Percentiles rank a stretch among this genome's conserved stretches.
phyloP scores from a whole-genome alignment of 2,113 vertebrate genomes.

The Ariopsis seemanni region DNA sequence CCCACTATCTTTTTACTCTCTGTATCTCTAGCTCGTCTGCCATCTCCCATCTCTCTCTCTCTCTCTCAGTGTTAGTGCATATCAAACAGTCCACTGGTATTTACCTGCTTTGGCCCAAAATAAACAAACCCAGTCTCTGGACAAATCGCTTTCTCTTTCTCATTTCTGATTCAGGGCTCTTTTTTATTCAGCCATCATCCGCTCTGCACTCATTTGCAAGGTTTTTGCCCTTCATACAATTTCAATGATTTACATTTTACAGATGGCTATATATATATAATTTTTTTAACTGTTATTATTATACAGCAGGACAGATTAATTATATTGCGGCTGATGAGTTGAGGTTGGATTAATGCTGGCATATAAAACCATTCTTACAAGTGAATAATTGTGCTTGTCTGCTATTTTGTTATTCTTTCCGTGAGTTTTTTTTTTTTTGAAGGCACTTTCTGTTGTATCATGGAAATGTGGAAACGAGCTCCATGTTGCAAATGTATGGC shows the following conservation, averaged over 20 bases:
- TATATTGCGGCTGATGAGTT: not conserved
- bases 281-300: not conserved
- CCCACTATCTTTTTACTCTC: constrained; percentile 17
- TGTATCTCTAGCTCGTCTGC: constrained; percentile 2
- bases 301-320: not conserved
- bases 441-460: not conserved
- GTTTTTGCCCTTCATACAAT: not conserved
- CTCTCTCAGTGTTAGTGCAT: constrained; percentile 35
- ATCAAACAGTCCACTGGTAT: constrained; percentile 55
- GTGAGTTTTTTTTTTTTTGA: not conserved
- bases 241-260: not conserved
- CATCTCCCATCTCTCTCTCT: constrained; percentile 7
- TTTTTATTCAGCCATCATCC: constrained; percentile 10
- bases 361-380: not conserved
- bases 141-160: constrained; percentile 41
- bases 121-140: constrained; percentile 49
- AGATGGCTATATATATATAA: not conserved
- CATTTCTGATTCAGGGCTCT: constrained; percentile 25
- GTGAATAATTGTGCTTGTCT: not conserved
- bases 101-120: constrained; percentile 54
- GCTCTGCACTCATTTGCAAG: not conserved
- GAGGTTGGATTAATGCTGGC: not conserved
- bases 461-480: not conserved
- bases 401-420: not conserved
- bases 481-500: not conserved